Percentiles rank a stretch among this genome's conserved stretches.
Evolutionary conservation across 2,113 vertebrate species (phyloP).

Genomic region (Atractosteus spatula): DNA sequence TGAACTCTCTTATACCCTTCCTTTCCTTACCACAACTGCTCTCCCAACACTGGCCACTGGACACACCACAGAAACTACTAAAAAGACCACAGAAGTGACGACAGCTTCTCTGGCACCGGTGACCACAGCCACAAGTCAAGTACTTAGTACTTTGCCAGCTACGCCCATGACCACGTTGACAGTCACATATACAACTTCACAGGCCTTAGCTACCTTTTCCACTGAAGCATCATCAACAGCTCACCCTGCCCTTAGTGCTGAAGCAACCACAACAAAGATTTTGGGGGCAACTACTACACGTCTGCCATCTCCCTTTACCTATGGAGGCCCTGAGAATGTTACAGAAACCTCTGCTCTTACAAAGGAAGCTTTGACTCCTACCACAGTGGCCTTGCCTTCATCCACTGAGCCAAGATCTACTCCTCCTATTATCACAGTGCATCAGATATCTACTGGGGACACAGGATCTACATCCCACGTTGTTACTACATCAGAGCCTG

Average conservation of each 20-base stretch:
- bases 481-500: background rate
- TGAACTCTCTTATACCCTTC: background rate
- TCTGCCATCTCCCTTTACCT: background rate
- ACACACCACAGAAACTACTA: slow-evolving; percentile 7
- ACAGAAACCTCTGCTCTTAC: background rate
- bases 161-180: background rate
- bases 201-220: background rate
- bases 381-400: background rate
- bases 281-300: background rate
- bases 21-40: slow-evolving; percentile 22
- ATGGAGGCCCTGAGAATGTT: background rate
- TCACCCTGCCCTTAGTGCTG: slow-evolving; percentile 24
- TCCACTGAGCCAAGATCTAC: slow-evolving; percentile 25
- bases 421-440: slow-evolving; percentile 26
- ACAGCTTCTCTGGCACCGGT: background rate
- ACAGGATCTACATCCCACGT: no score
- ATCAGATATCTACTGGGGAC: background rate
- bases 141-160: background rate
- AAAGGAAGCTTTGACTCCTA: background rate
- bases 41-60: slow-evolving; percentile 5
- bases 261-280: background rate
- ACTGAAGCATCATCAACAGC: background rate
- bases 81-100: slow-evolving; percentile 16
- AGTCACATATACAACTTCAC: background rate
- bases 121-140: slow-evolving; percentile 24